Base-by-base conservation (phyloP, 2,888 invertebrate genomes). In the Bedellia somnulentella region DNA sequence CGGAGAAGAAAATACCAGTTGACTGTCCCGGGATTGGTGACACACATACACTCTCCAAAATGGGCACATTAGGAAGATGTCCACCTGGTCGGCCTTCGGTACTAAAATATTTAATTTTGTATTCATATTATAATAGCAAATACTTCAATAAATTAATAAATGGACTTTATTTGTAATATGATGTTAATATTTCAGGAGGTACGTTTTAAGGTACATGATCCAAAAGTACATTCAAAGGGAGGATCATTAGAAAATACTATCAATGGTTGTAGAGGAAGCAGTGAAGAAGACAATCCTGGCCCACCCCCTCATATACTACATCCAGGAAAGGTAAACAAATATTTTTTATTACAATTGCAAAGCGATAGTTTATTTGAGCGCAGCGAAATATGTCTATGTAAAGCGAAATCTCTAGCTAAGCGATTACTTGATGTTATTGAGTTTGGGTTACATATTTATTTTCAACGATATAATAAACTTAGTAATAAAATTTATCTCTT, bases 131-230 rank as follows among this genome's bases (percentile, higher is more conserved):
- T n/a, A n/a, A n/a, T n/a, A n/a, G n/a, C n/a, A n/a, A n/a, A n/a
- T n/a, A n/a, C n/a, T n/a, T n/a, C n/a, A n/a, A n/a, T n/a, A n/a
- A n/a, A n/a, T n/a, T n/a, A n/a, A n/a, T n/a, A n/a, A n/a, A n/a
- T n/a, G n/a, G n/a, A n/a, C n/a, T n/a, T n/a, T n/a, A n/a, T n/a
- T n/a, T n/a, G n/a, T n/a, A n/a, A n/a, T n/a, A n/a, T n/a, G n/a
- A n/a, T n/a, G 18, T 18, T 18, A 9, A 6, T 18, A 18, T 80
- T 86, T 79, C 86, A 93, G 92, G 92, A 93, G 85, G 93, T 93
- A 71, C 88, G 93, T 61, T 93, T 90, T 80, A 93, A 93, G 80
- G 91, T 92, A 43, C 91, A 92, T 78, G 93, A 93, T 79, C 92
- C 92, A 29, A 93, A 93, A 78, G 90, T 87, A 61, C 91, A 93